Evolutionary conservation across 1,140 invertebrate species (phyloP).

Genomic region (Pemphigus obesinymphae): DNA sequence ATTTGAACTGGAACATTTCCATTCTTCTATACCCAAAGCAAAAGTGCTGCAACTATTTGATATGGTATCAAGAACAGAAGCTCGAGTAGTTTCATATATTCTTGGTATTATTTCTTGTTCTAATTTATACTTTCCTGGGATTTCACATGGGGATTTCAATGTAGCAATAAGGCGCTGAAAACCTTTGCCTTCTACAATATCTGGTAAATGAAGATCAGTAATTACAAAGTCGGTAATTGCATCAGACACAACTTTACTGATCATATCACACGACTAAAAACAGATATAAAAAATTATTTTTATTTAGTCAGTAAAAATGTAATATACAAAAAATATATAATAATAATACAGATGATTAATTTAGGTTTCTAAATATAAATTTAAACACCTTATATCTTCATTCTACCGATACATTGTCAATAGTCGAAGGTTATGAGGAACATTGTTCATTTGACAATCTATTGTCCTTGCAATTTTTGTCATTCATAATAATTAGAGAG

Average conservation of each 20-base stretch:
- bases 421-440: too few species aligned
- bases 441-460: too few species aligned
- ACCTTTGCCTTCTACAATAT: constrained; percentile 55
- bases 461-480: too few species aligned
- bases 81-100: constrained; percentile 53
- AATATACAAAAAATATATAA: neutral
- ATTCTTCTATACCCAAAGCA: constrained; percentile 52
- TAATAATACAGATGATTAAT: too few species aligned
- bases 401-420: too few species aligned
- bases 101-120: constrained; percentile 56
- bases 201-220: constrained; percentile 54
- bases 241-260: constrained; percentile 47
- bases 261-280: neutral
- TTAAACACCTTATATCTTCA: too few species aligned
- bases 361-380: too few species aligned
- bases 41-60: constrained; percentile 17
- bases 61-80: constrained; percentile 48
- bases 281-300: neutral
- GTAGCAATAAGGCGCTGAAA: constrained; percentile 55
- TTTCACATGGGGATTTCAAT: constrained; percentile 55
- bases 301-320: neutral
- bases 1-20: constrained; percentile 53
- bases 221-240: constrained; percentile 55
- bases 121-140: constrained; percentile 54
- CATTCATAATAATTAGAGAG: too few species aligned